A percentile compares a stretch with the other conserved stretches of the same genome.
phyloP scores from a whole-genome alignment of 2,888 invertebrate genomes.

The Drosophila birchii region DNA sequence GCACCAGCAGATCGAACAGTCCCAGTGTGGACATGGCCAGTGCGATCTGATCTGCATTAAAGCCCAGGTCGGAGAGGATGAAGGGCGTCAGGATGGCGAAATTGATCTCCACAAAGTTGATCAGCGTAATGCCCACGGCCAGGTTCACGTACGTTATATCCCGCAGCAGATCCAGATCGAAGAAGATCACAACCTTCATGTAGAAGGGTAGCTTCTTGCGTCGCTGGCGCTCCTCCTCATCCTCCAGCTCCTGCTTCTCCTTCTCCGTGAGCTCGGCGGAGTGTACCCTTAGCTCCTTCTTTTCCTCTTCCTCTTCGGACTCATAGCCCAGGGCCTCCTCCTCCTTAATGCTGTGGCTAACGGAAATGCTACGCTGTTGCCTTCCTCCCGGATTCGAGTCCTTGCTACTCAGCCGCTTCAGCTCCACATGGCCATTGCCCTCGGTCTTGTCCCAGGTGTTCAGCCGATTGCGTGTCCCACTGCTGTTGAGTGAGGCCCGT shows the following conservation, averaged over 20 bases:
- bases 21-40: conserved; percentile 89
- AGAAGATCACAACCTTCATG: conserved; percentile 88
- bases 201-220: conserved; percentile 85
- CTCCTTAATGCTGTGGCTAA: conserved; percentile 78
- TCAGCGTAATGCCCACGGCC: conserved; percentile 89
- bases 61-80: conserved; percentile 88
- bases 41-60: conserved; percentile 86
- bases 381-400: conserved; percentile 49
- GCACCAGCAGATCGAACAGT: conserved; percentile 87
- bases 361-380: conserved; percentile 73
- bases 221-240: conserved; percentile 60
- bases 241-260: conserved; percentile 62
- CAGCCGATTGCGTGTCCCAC: conserved; percentile 65
- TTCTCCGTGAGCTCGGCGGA: conserved; percentile 43
- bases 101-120: conserved; percentile 90
- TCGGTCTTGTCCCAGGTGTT: conserved; percentile 69
- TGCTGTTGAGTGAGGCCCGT: conserved; percentile 74
- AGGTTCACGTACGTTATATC: conserved; percentile 89
- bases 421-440: conserved; percentile 56
- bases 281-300: neutral
- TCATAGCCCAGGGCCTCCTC: conserved; percentile 52
- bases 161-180: conserved; percentile 89
- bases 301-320: conserved; percentile 11
- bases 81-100: conserved; percentile 91
- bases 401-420: conserved; percentile 73